Evolutionary conservation across 2,888 invertebrate genomes (phyloP).

Genomic region (Agrilus biguttatus): DNA sequence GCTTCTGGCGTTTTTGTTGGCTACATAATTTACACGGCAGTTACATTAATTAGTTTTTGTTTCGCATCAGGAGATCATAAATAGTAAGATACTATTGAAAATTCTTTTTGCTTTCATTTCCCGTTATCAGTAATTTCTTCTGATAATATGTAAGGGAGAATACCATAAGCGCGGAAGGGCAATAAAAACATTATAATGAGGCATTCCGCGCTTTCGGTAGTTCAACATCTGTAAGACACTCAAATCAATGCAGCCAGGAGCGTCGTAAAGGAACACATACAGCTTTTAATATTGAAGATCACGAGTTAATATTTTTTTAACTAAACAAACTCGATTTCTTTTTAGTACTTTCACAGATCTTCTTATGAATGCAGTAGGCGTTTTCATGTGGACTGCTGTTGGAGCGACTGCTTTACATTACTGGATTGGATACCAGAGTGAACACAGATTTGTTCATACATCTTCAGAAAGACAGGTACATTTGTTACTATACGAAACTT

Average conservation of each 20-base stretch:
- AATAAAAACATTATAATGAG: too few relatives aligned
- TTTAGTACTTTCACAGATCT: constrained; percentile 62
- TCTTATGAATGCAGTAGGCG: constrained; percentile 76
- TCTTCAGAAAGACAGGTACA: constrained; percentile 55
- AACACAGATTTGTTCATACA: constrained; percentile 60
- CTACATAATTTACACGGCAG: constrained; percentile 70
- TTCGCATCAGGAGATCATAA: constrained; percentile 69
- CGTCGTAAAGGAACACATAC: background rate
- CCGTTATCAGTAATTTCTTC: background rate
- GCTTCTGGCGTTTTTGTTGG: constrained; percentile 79
- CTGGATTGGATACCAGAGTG: constrained; percentile 75
- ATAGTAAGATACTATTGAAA: constrained; percentile 32
- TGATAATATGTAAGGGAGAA: too few relatives aligned
- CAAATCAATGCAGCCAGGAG: background rate
- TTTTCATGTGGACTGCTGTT: constrained; percentile 72
- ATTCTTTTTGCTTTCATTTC: background rate
- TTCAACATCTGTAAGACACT: too few relatives aligned
- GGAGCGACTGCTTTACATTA: constrained; percentile 79
- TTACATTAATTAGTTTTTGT: constrained; percentile 58
- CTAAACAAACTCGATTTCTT: constrained; percentile 8
- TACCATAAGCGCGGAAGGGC: too few relatives aligned
- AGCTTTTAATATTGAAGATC: too few relatives aligned
- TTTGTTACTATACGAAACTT: background rate
- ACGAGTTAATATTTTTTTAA: too few relatives aligned
- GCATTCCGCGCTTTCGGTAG: too few relatives aligned